phyloP scores from a whole-genome alignment of 2,888 invertebrate species.

The Xestobium rufovillosum region DNA sequence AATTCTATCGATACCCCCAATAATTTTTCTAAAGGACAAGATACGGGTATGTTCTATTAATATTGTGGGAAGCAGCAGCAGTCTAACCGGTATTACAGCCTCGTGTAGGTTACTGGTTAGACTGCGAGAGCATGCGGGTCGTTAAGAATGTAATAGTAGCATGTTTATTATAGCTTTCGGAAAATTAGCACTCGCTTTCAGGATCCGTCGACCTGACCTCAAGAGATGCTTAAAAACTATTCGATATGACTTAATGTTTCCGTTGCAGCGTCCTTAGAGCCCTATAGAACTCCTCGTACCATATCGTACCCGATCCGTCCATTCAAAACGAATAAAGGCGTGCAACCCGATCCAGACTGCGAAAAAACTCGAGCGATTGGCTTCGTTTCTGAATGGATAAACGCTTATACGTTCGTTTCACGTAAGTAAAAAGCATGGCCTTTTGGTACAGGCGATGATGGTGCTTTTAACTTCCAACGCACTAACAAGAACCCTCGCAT shows the following conservation, averaged over 20 bases:
- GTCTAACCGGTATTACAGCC: conserved; percentile 5
- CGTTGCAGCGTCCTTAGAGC: conserved; percentile 35
- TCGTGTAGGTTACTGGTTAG: no score
- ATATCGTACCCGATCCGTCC: conserved; percentile 31
- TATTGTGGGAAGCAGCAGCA: conserved; percentile 7
- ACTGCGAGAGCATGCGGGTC: no score
- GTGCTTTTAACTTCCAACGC: conserved; percentile 6
- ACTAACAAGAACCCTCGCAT: conserved; percentile 6
- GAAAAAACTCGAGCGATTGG: conserved; percentile 51
- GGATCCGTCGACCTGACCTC: background rate
- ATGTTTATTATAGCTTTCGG: no score
- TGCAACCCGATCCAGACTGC: conserved; percentile 44
- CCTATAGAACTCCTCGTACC: conserved; percentile 31
- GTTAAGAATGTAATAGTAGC: no score
- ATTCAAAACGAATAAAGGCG: conserved; percentile 39
- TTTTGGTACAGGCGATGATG: no score
- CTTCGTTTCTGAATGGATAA: conserved; percentile 64
- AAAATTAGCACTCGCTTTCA: no score
- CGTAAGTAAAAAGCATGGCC: conserved; percentile 55
- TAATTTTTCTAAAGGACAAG: conserved; percentile 33
- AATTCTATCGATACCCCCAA: conserved; percentile 21
- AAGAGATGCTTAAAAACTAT: no score
- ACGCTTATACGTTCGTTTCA: conserved; percentile 59
- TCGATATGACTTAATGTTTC: no score
- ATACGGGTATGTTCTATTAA: conserved; percentile 34